Percentiles rank a stretch among this genome's conserved stretches.
Conservation (phyloP, 2,888 invertebrate species). For the Platerodrilus igneus region DNA sequence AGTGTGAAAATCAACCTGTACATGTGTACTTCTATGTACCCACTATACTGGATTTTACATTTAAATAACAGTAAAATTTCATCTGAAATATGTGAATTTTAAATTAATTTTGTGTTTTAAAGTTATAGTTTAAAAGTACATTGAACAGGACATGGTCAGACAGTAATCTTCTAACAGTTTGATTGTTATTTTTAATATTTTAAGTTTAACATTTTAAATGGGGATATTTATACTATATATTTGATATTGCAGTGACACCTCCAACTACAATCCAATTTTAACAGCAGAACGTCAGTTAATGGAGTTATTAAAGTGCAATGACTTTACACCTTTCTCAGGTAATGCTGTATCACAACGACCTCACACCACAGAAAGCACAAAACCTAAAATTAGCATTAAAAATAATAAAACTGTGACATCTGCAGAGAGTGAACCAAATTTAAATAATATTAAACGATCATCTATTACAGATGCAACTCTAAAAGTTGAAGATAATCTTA, state of each 20-base stretch:
- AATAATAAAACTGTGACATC: conserved; percentile 20
- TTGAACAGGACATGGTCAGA: no score
- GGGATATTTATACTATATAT: no score
- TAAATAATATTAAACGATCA: conserved; percentile 33
- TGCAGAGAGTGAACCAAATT: conserved; percentile 15
- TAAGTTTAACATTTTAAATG: no score
- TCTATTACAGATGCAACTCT: conserved; percentile 48
- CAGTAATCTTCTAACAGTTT: no score
- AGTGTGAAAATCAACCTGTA: no score
- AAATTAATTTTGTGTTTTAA: no score
- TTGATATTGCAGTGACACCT: conserved; percentile 10
- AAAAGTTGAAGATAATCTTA: conserved; percentile 45
- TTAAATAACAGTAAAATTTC: no score
- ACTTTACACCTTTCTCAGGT: conserved; percentile 46
- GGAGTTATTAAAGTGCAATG: conserved; percentile 69
- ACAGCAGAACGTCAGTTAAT: conserved; percentile 78
- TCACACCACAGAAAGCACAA: conserved; percentile 43
- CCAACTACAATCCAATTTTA: conserved; percentile 69
- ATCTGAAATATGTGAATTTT: no score
- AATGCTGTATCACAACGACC: conserved; percentile 38
- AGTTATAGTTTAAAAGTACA: no score
- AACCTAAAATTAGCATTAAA: conserved; percentile 22
- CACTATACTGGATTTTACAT: no score
- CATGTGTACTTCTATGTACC: no score
- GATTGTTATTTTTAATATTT: no score